Evolutionary conservation across 2,113 vertebrate genomes (phyloP).

Genomic region (Nymphicus hollandicus): DNA sequence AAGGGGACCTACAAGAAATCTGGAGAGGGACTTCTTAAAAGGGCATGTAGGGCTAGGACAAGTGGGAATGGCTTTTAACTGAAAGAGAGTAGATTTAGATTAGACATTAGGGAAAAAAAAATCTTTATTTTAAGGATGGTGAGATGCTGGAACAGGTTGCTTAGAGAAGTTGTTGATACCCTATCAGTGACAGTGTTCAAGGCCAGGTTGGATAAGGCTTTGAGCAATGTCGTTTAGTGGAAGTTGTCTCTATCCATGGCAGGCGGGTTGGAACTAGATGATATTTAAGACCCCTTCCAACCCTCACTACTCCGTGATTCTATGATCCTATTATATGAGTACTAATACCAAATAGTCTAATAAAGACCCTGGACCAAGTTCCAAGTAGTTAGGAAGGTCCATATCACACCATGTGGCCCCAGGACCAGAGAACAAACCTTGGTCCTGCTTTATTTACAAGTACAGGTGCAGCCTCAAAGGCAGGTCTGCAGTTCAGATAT

Average conservation of each 20-base stretch:
- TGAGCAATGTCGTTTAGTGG: background rate
- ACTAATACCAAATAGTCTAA: background rate
- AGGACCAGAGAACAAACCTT: background rate
- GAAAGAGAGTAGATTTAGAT: background rate
- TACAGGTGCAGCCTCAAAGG: background rate
- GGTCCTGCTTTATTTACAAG: background rate
- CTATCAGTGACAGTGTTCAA: background rate
- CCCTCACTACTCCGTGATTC: background rate
- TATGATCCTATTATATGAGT: background rate
- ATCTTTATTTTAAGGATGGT: background rate
- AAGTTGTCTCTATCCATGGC: background rate
- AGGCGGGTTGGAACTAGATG: background rate
- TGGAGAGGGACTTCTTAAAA: background rate
- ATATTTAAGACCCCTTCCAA: background rate
- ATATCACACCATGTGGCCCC: background rate
- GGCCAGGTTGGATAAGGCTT: background rate
- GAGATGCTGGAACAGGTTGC: background rate
- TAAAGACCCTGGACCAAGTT: background rate
- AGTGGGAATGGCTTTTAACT: background rate
- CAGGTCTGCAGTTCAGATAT: background rate
- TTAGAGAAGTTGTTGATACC: background rate
- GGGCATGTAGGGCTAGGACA: background rate
- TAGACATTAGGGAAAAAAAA: background rate
- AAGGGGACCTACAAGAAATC: background rate
- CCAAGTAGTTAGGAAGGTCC: background rate